Conservation (phyloP, 2,113 vertebrate species). For the Grallaria varia region DNA sequence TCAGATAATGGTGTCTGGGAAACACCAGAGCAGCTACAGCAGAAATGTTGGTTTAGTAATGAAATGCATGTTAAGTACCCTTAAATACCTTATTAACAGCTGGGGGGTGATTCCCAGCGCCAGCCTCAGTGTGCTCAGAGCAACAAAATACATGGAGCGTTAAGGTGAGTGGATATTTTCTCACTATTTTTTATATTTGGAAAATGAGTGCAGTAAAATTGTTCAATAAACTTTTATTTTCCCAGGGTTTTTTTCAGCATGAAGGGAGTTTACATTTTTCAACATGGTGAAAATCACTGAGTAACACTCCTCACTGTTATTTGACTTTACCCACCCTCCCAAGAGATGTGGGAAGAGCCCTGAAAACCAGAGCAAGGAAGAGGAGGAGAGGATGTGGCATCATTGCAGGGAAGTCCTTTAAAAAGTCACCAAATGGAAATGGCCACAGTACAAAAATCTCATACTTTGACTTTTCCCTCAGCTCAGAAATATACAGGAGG, state of each 20-base stretch:
- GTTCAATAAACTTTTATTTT: neutral
- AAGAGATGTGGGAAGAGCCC: neutral
- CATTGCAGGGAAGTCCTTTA: neutral
- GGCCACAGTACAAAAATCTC: neutral
- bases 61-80: neutral
- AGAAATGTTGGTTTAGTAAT: conserved; percentile 12
- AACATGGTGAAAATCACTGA: neutral
- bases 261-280: neutral
- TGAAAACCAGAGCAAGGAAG: neutral
- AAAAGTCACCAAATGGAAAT: neutral
- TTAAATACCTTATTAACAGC: conserved; percentile 5
- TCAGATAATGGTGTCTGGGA: conserved; percentile 1
- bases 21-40: conserved; percentile 3
- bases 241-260: neutral
- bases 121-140: neutral
- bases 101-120: neutral
- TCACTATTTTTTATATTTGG: neutral
- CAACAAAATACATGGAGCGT: neutral
- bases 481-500: neutral
- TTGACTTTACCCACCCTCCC: neutral
- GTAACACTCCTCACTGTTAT: neutral
- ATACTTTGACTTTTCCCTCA: neutral
- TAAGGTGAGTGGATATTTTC: neutral
- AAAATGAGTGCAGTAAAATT: neutral
- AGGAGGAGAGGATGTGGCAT: neutral